Percentiles rank a stretch among this genome's conserved stretches.
Conservation (phyloP, 2,113 vertebrate genomes). For the Hippocampus abdominalis region DNA sequence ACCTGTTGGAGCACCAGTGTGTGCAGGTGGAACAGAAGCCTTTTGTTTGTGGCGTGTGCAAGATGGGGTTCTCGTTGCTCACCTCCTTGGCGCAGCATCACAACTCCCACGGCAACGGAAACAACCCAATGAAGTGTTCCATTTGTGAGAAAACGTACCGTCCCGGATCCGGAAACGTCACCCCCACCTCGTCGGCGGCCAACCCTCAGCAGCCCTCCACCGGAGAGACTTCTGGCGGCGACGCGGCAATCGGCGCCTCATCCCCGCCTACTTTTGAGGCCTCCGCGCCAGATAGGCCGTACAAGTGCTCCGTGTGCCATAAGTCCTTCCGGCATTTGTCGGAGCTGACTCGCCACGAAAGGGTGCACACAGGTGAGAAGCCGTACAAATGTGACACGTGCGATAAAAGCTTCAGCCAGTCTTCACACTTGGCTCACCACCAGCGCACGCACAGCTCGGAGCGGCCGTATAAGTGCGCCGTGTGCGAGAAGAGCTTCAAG, state of each 20-base stretch:
- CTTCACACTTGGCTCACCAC: constrained; percentile 92
- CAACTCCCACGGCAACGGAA: constrained; percentile 82
- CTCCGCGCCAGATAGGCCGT: constrained; percentile 80
- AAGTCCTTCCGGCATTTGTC: constrained; percentile 94
- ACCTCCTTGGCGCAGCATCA: constrained; percentile 92
- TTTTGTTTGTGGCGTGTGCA: constrained; percentile 92
- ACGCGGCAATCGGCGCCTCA: constrained; percentile 65
- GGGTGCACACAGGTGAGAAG: constrained; percentile 93
- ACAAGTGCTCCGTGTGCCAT: constrained; percentile 93
- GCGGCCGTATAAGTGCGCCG: constrained; percentile 91
- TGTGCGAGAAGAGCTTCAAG: constrained; percentile 96
- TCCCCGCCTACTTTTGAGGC: constrained; percentile 64
- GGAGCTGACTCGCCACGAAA: constrained; percentile 88
- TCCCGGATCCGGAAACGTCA: constrained; percentile 68
- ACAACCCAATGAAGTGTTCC: constrained; percentile 88
- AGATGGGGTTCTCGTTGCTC: constrained; percentile 96
- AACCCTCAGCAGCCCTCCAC: constrained; percentile 75
- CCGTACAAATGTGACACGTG: constrained; percentile 94
- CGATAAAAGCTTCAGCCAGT: constrained; percentile 96
- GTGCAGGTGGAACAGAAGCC: constrained; percentile 96
- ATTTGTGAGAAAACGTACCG: constrained; percentile 97
- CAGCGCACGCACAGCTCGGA: constrained; percentile 94
- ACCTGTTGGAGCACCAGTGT: constrained; percentile 95
- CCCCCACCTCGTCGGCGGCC: constrained; percentile 56
- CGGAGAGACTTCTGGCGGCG: constrained; percentile 67